Conservation (phyloP, 2,113 vertebrate genomes). For the Rostratula benghalensis region DNA sequence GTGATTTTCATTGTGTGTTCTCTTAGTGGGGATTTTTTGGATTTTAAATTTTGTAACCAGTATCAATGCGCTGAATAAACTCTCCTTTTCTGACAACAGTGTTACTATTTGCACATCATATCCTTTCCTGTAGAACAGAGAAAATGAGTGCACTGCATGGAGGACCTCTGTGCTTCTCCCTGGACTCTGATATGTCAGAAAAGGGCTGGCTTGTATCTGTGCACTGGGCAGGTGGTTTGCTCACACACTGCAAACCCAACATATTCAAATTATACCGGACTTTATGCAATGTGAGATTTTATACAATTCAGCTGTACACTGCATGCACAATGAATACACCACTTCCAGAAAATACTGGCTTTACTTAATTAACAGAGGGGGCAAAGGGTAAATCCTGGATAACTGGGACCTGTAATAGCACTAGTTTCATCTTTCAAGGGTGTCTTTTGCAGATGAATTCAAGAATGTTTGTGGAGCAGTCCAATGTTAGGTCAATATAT, state of each 20-base stretch:
- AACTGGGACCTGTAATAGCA: background rate
- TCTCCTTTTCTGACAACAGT: background rate
- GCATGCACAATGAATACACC: background rate
- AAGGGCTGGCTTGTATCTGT: background rate
- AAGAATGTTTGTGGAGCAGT: background rate
- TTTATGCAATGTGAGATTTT: background rate
- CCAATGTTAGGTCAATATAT: fast-evolving
- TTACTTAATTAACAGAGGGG: background rate
- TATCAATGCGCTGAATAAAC: background rate
- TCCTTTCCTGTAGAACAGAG: background rate
- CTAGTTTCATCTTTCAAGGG: background rate
- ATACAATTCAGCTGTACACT: background rate
- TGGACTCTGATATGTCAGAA: background rate
- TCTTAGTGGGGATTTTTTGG: background rate
- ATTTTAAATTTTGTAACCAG: background rate
- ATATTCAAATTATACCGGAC: fast-evolving
- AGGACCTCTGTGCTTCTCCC: background rate
- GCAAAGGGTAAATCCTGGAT: background rate
- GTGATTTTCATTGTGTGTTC: background rate
- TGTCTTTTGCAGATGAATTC: background rate
- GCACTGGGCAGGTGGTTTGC: background rate
- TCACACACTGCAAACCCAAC: background rate
- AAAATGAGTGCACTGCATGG: background rate
- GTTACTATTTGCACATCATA: background rate
- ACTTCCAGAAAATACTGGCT: background rate